Evolutionary conservation across 2,888 invertebrate species (phyloP), one percentile per base, ranked within the genome.

Genomic region (Oscheius sp.): DNA sequence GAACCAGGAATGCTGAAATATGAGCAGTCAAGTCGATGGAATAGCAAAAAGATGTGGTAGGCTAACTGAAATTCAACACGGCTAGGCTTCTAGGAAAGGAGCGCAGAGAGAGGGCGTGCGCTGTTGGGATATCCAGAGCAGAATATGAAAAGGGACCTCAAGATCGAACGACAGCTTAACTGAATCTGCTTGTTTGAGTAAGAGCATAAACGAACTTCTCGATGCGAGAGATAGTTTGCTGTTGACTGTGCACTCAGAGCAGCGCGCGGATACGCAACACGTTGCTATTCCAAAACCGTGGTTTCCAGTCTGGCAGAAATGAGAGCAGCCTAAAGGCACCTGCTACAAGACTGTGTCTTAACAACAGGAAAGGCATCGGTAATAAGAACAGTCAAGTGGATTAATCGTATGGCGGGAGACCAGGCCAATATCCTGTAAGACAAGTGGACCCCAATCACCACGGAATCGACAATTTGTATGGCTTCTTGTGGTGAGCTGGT

Each of bases 201-300:
- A 53, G 55, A 55, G 51, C 55, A 68, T 68, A 68, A 68, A 68
- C 68, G 55, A 68, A 68, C 68, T 68, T 68, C 55, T 63, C 63
- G 37, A 55, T 53, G 68, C 57, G 70, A 58, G 70, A 58, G 70
- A 59, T 70, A 59, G 70, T 59, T 70, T 58, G 55, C 59, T 70
- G 70, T 58, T 70, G 70, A 70, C 58, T 70, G 58, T 47, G 70
- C 59, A 59, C 70, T 70, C 58, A 59, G 58, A 70, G 53, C 68
- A 55, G 55, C 68, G 68, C 53, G 55, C 55, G 68, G 53, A 53
- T 55, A 53, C 68, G 68, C 68, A 68, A 68, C 68, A 68, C 68
- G 51, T 53, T 55, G 65, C 65, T 29, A 65, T 65, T 65, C 50
- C 53, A 68, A 48, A 42, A 42, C 42, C 42, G 10, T 48, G 63